Evolutionary conservation across 1,140 invertebrate species (phyloP).

Genomic region (Dufourea novaeangliae): DNA sequence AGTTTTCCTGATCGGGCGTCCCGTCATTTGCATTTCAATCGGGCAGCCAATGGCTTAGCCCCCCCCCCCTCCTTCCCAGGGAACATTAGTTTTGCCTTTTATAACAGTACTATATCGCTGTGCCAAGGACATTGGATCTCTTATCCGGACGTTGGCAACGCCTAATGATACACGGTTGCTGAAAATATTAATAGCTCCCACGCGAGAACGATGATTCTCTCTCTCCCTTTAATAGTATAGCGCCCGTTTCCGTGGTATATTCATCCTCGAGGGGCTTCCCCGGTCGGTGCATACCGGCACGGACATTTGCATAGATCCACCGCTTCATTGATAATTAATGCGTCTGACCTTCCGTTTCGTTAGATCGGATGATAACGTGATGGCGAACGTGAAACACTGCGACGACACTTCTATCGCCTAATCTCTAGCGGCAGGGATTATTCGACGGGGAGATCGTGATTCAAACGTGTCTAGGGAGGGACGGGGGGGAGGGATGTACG

Average conservation of each 20-base stretch:
- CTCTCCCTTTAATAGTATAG: too few relatives aligned
- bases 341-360: slow-evolving; percentile 34
- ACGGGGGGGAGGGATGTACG: too few relatives aligned
- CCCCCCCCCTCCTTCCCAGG: not conserved
- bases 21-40: slow-evolving; percentile 26
- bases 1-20: not conserved
- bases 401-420: slow-evolving; percentile 21
- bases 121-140: slow-evolving; percentile 18
- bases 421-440: not conserved
- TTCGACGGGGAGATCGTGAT: not conserved
- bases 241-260: too few relatives aligned
- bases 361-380: slow-evolving; percentile 22
- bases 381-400: not conserved
- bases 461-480: not conserved
- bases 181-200: slow-evolving; percentile 33
- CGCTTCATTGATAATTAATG: slow-evolving; percentile 40
- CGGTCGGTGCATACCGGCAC: not conserved
- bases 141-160: slow-evolving; percentile 27
- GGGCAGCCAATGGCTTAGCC: too few relatives aligned
- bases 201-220: slow-evolving; percentile 13
- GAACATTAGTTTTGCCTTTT: slow-evolving; percentile 13
- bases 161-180: slow-evolving; percentile 26
- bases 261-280: too few relatives aligned
- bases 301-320: slow-evolving; percentile 19
- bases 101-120: slow-evolving; percentile 24